Evolutionary conservation across 1,140 invertebrate genomes (phyloP), one percentile per base, ranked within the genome.

Genomic region (Hycleus phaleratus): DNA sequence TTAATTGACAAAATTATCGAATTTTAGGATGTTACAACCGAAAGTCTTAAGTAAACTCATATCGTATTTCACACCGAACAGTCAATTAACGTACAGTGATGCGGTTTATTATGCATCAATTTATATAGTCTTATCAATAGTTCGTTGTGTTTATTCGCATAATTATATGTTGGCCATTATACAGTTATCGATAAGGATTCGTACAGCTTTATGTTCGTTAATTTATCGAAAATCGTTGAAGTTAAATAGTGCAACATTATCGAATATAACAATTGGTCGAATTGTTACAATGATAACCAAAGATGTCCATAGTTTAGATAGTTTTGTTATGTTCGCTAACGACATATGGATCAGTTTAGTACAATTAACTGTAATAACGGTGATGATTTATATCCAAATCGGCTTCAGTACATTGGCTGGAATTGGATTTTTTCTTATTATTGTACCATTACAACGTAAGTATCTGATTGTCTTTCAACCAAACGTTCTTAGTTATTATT

Each of bases 201-300:
- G 88, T 57, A 79, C 91, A 40, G 84, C 87, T 0, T 84, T 85
- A 69, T 87, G 84, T 65, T 85, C 87, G 0, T 75, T 92, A 40
- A 84, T 92, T 58, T 93, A 91, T 73, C 81, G 87, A 69, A 92
- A 92, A 82, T 78, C 82, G 12, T 71, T 88, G 26, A 77, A 79
- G n/a, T 68, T 90, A 5, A 86, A 80, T 45, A 82, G 82, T 68
- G 82, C 80, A 2, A 83, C 88, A 4, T 70, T 92, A 26, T 82
- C 83, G n/a, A 79, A 87, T 68, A 90, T 88, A 3, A 90, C 88
- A 3, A 80, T 82, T 38, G 92, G 92, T 9, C 85, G 95, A 76
- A 86, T 95, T 70, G 86, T 95, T 11, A 96, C 95, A 76, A 78
- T 95, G 5, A 77, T 96, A 61, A 91, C 91, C 9, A 95, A 94